Evolutionary conservation across 2,888 invertebrate genomes (phyloP).

Genomic region (Metallyticus violacea): DNA sequence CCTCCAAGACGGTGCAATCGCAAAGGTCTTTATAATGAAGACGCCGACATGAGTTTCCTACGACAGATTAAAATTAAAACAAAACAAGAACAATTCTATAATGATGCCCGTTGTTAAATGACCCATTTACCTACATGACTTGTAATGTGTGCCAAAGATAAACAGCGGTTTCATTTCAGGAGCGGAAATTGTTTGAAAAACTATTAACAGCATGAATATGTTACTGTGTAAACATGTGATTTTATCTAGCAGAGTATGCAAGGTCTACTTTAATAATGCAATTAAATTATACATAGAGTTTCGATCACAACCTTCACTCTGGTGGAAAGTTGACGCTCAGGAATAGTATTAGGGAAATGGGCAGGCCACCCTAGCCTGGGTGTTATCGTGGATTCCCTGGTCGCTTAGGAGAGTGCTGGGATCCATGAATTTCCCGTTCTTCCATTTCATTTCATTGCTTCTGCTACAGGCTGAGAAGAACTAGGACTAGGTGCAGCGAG

Average conservation of each 20-base stretch:
- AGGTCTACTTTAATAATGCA: not conserved
- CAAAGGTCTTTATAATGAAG: not conserved
- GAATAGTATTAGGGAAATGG: no score
- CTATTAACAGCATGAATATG: no score
- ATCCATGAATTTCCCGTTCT: no score
- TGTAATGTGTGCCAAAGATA: not conserved
- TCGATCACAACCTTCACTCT: no score
- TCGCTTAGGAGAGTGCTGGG: no score
- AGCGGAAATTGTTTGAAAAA: not conserved
- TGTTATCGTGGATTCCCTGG: no score
- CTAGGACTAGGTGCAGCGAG: no score
- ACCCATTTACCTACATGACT: not conserved
- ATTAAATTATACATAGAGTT: not conserved
- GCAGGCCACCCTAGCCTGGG: no score
- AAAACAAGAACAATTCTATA: not conserved
- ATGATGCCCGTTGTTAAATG: not conserved
- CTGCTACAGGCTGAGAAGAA: no score
- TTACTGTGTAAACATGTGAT: no score
- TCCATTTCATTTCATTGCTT: no score
- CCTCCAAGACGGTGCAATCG: not conserved
- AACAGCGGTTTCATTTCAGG: not conserved
- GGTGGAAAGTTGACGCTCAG: no score
- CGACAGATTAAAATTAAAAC: not conserved
- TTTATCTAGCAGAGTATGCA: not conserved
- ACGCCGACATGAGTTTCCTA: not conserved